phyloP scores from a whole-genome alignment of 2,888 invertebrate genomes.

The Tribolium freemani region DNA sequence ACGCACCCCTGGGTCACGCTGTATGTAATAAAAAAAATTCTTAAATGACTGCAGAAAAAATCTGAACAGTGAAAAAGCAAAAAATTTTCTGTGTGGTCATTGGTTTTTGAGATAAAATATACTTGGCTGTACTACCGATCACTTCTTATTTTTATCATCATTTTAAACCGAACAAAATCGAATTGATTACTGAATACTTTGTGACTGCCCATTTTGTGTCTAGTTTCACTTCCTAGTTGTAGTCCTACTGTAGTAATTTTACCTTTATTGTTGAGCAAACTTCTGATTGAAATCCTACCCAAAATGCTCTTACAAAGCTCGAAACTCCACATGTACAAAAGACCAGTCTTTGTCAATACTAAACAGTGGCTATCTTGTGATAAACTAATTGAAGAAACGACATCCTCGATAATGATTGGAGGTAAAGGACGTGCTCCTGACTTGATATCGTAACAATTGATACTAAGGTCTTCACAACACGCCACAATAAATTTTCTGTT shows the following conservation, averaged over 20 bases:
- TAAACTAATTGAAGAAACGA: slow-evolving; percentile 73
- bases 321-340: slow-evolving; percentile 75
- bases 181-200: too few relatives aligned
- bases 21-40: too few relatives aligned
- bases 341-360: slow-evolving; percentile 72
- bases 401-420: slow-evolving; percentile 72
- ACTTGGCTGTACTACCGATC: too few relatives aligned
- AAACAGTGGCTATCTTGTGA: slow-evolving; percentile 69
- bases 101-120: too few relatives aligned
- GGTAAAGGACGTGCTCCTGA: slow-evolving; percentile 70
- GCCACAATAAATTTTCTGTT: slow-evolving; percentile 74
- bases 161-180: too few relatives aligned
- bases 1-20: too few relatives aligned
- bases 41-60: too few relatives aligned
- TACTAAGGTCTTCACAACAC: slow-evolving; percentile 77
- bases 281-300: slow-evolving; percentile 74
- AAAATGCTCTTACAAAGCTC: slow-evolving; percentile 69
- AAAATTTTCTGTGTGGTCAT: too few relatives aligned
- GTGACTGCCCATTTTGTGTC: too few relatives aligned
- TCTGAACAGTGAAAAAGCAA: too few relatives aligned
- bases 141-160: too few relatives aligned
- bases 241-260: slow-evolving; percentile 26
- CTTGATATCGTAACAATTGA: slow-evolving; percentile 75
- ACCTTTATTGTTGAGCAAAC: slow-evolving; percentile 73
- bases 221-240: too few relatives aligned